A percentile compares a stretch with the other conserved stretches of the same genome.
These are phyloP conservation scores for Pasiphila rectangulata DNA, from an alignment of 2,888 invertebrate species.

Conservation along the genomic window DNA sequence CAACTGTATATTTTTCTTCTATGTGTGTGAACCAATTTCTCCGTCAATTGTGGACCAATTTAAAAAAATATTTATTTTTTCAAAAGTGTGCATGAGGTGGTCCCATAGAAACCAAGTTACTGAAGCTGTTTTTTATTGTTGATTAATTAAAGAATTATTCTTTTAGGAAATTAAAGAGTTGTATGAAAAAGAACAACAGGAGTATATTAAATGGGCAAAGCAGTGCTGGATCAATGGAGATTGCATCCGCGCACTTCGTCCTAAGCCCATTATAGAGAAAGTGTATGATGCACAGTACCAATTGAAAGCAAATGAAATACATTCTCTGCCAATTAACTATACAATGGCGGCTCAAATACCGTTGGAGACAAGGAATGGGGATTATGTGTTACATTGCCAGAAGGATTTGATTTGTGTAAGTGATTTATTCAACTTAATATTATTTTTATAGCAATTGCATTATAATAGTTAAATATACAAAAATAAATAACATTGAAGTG, in stretches of 20 bases:
- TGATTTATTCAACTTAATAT: too few species aligned
- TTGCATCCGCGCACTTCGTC: constrained; percentile 56
- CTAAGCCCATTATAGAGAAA: constrained; percentile 53
- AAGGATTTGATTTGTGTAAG: constrained; percentile 58
- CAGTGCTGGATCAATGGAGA: constrained; percentile 52
- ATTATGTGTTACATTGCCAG: constrained; percentile 41
- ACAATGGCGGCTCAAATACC: constrained; percentile 61
- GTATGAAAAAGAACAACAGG: constrained; percentile 60
- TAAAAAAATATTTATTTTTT: too few species aligned
- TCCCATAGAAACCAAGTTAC: too few species aligned
- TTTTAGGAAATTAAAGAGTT: constrained; percentile 49
- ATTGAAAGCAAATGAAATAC: constrained; percentile 43
- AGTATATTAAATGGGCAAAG: constrained; percentile 64
- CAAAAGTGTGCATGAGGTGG: too few species aligned
- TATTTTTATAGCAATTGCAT: too few species aligned
- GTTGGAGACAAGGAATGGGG: constrained; percentile 34
- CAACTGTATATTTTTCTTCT: too few species aligned
- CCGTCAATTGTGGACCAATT: too few species aligned
- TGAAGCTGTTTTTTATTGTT: too few species aligned
- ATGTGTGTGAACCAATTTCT: too few species aligned
- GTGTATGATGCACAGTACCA: constrained; percentile 62
- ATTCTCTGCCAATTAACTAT: constrained; percentile 50
- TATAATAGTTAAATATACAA: too few species aligned
- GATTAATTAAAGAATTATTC: neutral
- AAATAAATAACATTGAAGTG: too few species aligned